Percentiles rank a stretch among this genome's conserved stretches.
phyloP scores from a whole-genome alignment of 2,888 invertebrate species.

The Synergus gifuensis region DNA sequence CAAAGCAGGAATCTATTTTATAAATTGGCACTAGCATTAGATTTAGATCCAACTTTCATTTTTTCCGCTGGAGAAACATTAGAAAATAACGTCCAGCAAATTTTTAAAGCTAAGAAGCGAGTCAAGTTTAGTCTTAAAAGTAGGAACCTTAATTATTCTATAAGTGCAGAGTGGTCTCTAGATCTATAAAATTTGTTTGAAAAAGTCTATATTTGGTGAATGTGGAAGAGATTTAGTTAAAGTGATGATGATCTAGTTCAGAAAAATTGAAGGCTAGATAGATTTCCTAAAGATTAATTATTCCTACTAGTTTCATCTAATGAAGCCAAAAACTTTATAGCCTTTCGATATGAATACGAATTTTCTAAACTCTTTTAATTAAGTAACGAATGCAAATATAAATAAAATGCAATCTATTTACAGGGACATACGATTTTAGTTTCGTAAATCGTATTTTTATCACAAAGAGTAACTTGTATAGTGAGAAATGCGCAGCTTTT shows the following conservation, averaged over 20 bases:
- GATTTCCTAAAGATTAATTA: background rate
- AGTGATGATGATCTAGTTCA: background rate
- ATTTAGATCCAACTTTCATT: slow-evolving; percentile 6
- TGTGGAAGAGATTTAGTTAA: slow-evolving; percentile 10
- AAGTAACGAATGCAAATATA: slow-evolving; percentile 10
- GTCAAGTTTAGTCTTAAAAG: slow-evolving; percentile 1
- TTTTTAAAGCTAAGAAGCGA: slow-evolving; percentile 40
- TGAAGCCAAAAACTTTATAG: background rate
- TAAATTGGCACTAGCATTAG: slow-evolving; percentile 28
- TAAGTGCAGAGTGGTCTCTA: slow-evolving; percentile 29
- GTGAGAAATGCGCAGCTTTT: slow-evolving; percentile 23
- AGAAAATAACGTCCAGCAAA: background rate
- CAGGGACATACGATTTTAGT: background rate
- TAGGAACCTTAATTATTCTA: slow-evolving; percentile 3
- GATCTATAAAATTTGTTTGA: background rate
- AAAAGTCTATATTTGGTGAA: slow-evolving; percentile 16
- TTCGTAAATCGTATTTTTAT: slow-evolving; percentile 1
- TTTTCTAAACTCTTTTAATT: background rate
- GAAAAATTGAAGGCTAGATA: background rate
- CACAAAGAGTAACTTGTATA: slow-evolving; percentile 1
- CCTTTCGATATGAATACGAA: background rate
- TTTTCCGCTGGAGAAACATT: background rate
- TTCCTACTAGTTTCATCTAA: background rate
- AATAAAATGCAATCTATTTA: background rate
- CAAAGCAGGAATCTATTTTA: background rate